Base-by-base conservation (phyloP, 2,888 invertebrate species). In the Drosophila formosana region DNA sequence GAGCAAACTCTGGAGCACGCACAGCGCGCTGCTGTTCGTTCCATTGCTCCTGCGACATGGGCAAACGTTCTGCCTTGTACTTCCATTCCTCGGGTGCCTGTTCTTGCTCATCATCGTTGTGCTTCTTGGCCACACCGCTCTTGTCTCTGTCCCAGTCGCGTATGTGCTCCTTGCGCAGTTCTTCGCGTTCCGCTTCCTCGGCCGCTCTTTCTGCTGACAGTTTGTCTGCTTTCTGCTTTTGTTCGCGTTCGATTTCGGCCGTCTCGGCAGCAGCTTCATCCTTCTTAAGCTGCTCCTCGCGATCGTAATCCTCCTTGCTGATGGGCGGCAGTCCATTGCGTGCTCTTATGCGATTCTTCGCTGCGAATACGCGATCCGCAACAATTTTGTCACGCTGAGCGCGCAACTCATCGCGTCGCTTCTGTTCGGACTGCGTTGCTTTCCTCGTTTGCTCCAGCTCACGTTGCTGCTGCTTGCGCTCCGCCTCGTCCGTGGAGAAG, bases 401-500 rank as follows among this genome's bases (percentile, higher is more conserved):
- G 62, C 95, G 94, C 26, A 94, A 82, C 53, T 94, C 94, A 75
- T 95, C 94, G 0, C 95, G 94, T 52, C 94, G 93, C 61, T 93
- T 93, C 88, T 97, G 97, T 61, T 95, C 94, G 13, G 93, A 92
- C 65, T 95, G 91, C 0, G 97, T 97, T 86, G 96, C 95, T 66
- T 94, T 93, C 0, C 98, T 94, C 30, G 95, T 92, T 74, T 95
- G 95, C 53, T 94, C 93, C 61, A 99, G 93, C 79, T 95, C 95
- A 55, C 95, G 95, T 93, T 98, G 96, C 92, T 99, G 98, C 81
- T 95, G 94, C 1, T 94, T 93, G 78, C 98, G 95, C 85, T 95
- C 95, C 2, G 94, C 94, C 81, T 97, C 97, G 83, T 98, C 96
- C 47, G 96, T 96, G 11, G 98, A 97, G 92, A 99, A 98, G 25